Evolutionary conservation across 2,888 invertebrate genomes (phyloP), one percentile per base, ranked within the genome.

Genomic region (Leptopterna dolabrata): DNA sequence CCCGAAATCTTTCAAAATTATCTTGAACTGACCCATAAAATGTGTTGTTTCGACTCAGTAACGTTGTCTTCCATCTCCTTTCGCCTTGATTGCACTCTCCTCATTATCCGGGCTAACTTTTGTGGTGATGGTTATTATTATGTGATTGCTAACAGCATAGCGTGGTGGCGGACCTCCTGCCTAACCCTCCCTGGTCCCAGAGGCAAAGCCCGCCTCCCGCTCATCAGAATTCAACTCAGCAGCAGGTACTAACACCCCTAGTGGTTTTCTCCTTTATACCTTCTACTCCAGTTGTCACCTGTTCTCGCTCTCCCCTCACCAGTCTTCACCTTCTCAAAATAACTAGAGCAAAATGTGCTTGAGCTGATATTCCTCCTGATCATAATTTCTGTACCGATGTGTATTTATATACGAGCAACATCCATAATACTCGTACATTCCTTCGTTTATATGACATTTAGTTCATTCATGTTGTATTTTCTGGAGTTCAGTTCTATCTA

Each of bases 161-260:
- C 88, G 89, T 89, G 89, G 90, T 90, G 89, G 90, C 90, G 29
- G 90, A 91, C 86, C 89, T 90, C 83, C 90, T 90, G 71, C 90
- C 90, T 71, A 90, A 90, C 87, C 90, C 90, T 43, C 90, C 90
- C 87, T 91, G 93, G 91, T 91, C 93, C 91, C 95, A 95, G 91
- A 91, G 93, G 91, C 95, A 95, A 93, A 96, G 96, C 92, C 96
- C 96, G 91, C 96, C 96, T 91, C 96, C 96, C 91, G 96, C 96
- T 90, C 96, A 96, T 92, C 96, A 96, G 93, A 96, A 92, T 90
- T 91, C 91, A 91, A 91, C 91, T 91, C 88, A 87, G 30, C 81
- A 82, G 90, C 92, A 92, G 92, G 83, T 88, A 88, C 85, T 70
- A 86, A 70, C 71, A 36, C 84, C 73, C 27, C 14, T 45, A 7